Evolutionary conservation across 1,140 invertebrate genomes (phyloP).

Genomic region (Listronotus oregonensis): DNA sequence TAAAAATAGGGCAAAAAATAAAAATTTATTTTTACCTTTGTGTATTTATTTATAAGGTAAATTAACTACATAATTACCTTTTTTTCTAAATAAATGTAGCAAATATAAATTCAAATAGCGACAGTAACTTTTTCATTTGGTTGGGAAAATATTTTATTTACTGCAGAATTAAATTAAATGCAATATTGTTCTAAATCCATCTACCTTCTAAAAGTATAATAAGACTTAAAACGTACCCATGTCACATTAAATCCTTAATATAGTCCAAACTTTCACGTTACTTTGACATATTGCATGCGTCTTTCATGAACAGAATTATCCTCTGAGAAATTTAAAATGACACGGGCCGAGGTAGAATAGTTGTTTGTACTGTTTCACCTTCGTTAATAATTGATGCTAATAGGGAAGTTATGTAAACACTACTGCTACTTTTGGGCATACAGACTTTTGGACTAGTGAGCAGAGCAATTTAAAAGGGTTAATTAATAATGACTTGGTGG

Average conservation of each 20-base stretch:
- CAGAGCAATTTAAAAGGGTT: no score
- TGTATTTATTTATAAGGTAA: no score
- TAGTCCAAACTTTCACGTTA: constrained; percentile 31
- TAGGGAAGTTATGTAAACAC: constrained; percentile 34
- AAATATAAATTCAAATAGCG: no score
- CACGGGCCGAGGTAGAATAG: constrained; percentile 22
- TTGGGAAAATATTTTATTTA: no score
- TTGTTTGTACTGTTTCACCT: constrained; percentile 33
- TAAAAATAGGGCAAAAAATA: no score
- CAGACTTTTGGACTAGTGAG: background rate
- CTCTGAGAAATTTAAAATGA: constrained; percentile 38
- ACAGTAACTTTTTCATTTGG: no score
- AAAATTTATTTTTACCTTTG: no score
- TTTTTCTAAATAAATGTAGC: no score
- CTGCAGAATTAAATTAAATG: no score
- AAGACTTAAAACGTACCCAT: constrained; percentile 25
- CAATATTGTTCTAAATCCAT: no score
- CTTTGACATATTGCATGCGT: constrained; percentile 37
- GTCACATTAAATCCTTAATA: constrained; percentile 39
- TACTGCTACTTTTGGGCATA: constrained; percentile 6
- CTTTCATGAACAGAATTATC: constrained; percentile 34
- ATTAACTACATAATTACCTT: no score
- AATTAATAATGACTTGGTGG: no score
- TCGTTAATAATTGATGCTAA: constrained; percentile 32
- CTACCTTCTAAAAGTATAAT: background rate